These are phyloP conservation scores for Lonchura striata DNA, from an alignment of 2,113 vertebrate genomes.

Conservation along the genomic window DNA sequence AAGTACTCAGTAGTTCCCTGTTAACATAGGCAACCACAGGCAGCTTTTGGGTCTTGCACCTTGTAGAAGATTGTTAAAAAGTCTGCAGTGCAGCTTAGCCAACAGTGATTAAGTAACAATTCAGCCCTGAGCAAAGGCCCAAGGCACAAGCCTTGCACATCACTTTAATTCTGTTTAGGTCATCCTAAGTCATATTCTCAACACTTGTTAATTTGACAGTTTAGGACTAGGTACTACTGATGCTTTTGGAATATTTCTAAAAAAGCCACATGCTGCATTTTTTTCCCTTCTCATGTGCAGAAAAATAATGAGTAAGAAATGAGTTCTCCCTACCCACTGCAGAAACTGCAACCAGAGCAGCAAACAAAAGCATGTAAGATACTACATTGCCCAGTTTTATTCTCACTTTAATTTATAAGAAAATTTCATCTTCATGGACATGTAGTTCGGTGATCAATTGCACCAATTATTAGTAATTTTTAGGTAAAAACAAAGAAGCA, in stretches of 20 bases:
- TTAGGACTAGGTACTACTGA: background rate
- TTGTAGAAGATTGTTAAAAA: background rate
- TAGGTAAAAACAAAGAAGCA: background rate
- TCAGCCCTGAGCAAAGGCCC: background rate
- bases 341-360: background rate
- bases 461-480: background rate
- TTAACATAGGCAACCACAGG: background rate
- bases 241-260: background rate
- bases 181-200: background rate
- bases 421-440: background rate
- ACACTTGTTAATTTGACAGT: background rate
- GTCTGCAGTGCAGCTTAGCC: background rate
- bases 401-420: background rate
- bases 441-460: background rate
- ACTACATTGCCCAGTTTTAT: background rate
- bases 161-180: background rate
- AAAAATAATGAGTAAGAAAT: background rate
- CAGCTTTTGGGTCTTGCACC: background rate
- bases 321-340: background rate
- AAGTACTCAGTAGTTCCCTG: background rate
- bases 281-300: background rate
- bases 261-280: background rate
- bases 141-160: background rate
- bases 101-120: background rate
- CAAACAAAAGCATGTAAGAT: background rate